Conservation (phyloP, 2,888 invertebrate genomes). For the Fragum sueziense region DNA sequence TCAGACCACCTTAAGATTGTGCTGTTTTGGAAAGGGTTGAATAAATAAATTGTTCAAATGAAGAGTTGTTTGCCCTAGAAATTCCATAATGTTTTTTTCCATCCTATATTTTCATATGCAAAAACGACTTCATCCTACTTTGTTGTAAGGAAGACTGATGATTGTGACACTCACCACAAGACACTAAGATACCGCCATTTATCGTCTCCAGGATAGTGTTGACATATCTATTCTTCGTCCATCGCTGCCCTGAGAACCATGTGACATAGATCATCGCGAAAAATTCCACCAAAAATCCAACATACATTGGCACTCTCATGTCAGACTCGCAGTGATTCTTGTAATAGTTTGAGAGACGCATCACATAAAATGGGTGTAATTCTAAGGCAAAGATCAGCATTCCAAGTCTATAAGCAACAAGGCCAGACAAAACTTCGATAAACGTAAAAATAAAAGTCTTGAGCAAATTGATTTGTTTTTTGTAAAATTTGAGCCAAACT, state of each 20-base stretch:
- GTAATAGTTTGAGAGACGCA: constrained; percentile 51
- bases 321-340: constrained; percentile 61
- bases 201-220: constrained; percentile 62
- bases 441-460: constrained; percentile 49
- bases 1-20: too few relatives aligned
- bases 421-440: constrained; percentile 60
- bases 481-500: constrained; percentile 57
- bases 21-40: too few relatives aligned
- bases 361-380: constrained; percentile 58
- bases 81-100: too few relatives aligned
- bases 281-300: constrained; percentile 69
- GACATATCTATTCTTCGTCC: constrained; percentile 49
- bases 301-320: constrained; percentile 60
- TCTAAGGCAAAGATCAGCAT: constrained; percentile 58
- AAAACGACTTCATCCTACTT: too few relatives aligned
- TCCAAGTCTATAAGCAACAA: constrained; percentile 63
- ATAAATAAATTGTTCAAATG: too few relatives aligned
- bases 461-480: constrained; percentile 50
- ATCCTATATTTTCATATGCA: too few relatives aligned
- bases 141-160: too few relatives aligned
- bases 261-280: constrained; percentile 63
- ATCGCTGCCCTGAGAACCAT: constrained; percentile 61
- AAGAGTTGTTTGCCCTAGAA: too few relatives aligned
- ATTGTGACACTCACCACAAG: constrained; percentile 59
- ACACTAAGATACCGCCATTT: constrained; percentile 63